Conservation (phyloP, 1,140 invertebrate genomes). For the Cephus cinctus region DNA sequence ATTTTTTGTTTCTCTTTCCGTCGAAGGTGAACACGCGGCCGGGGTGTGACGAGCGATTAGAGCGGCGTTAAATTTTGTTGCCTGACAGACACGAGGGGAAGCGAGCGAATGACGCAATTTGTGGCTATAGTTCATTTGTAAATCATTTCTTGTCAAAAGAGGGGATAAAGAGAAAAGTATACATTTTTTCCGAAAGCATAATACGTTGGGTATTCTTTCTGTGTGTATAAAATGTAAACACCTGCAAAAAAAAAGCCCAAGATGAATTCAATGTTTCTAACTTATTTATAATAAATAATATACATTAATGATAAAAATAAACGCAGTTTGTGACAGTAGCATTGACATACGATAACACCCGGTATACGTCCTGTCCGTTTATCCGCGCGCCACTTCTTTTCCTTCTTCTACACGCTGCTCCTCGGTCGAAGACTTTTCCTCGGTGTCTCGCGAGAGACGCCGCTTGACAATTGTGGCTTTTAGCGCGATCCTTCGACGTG, state of each 20-base stretch:
- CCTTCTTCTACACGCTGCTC: too few species aligned
- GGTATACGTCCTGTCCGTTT: too few species aligned
- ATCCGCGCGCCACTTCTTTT: too few species aligned
- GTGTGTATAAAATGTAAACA: slow-evolving; percentile 56
- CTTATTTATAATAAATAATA: slow-evolving; percentile 58
- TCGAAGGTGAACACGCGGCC: too few species aligned
- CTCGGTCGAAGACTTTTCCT: too few species aligned
- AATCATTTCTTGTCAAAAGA: slow-evolving; percentile 57
- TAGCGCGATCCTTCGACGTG: too few species aligned
- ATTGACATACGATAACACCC: slow-evolving; percentile 1
- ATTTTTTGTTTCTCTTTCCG: too few species aligned
- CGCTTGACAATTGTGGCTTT: too few species aligned
- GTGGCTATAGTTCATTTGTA: slow-evolving; percentile 59
- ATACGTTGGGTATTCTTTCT: slow-evolving; percentile 49
- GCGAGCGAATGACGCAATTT: slow-evolving; percentile 40
- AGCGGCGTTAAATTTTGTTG: too few species aligned
- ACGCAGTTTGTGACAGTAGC: slow-evolving; percentile 41
- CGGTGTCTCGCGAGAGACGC: too few species aligned
- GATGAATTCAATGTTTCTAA: slow-evolving; percentile 55
- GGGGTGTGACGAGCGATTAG: too few species aligned
- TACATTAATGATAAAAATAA: slow-evolving; percentile 55
- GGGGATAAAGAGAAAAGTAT: slow-evolving; percentile 39
- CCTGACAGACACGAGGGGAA: too few species aligned
- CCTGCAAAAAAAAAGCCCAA: slow-evolving; percentile 40
- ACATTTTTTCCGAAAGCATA: slow-evolving; percentile 55